Evolutionary conservation across 2,888 invertebrate genomes (phyloP).

Genomic region (Priocnemis perturbator): DNA sequence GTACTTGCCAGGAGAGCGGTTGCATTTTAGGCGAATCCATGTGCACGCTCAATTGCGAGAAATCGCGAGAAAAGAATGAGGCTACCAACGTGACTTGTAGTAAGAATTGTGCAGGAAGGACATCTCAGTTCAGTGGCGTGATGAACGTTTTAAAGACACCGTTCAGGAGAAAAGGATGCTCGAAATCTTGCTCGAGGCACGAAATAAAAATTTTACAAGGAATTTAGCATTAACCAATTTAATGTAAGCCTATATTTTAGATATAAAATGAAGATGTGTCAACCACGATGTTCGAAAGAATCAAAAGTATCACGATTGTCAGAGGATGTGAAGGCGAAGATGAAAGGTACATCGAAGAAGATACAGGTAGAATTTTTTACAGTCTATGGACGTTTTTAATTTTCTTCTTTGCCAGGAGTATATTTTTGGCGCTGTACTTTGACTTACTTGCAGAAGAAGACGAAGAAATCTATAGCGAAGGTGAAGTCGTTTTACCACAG

Average conservation of each 20-base stretch:
- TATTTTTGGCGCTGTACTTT: slow-evolving; percentile 13
- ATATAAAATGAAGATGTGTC: too few species aligned
- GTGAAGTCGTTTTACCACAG: slow-evolving; percentile 15
- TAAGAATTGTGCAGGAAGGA: too few species aligned
- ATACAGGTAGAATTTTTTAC: slow-evolving; percentile 16
- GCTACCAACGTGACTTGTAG: too few species aligned
- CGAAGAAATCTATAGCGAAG: slow-evolving; percentile 7
- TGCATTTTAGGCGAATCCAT: too few species aligned
- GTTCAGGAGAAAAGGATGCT: slow-evolving; percentile 22
- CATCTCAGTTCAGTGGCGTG: too few species aligned
- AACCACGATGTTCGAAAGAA: neutral
- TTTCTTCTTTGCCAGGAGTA: neutral
- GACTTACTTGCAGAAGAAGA: slow-evolving; percentile 16
- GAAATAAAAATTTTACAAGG: neutral
- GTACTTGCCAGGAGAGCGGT: too few species aligned
- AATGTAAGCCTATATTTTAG: too few species aligned
- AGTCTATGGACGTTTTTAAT: neutral
- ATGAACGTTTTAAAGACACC: too few species aligned
- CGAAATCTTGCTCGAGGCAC: slow-evolving; percentile 31
- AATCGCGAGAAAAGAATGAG: too few species aligned
- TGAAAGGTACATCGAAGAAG: slow-evolving; percentile 11
- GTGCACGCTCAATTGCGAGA: too few species aligned
- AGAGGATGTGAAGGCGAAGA: slow-evolving; percentile 11
- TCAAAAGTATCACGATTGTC: neutral
- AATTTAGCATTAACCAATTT: too few species aligned